These are phyloP conservation scores for Halictus rubicundus DNA, from an alignment of 1,140 invertebrate genomes.

Conservation along the genomic window DNA sequence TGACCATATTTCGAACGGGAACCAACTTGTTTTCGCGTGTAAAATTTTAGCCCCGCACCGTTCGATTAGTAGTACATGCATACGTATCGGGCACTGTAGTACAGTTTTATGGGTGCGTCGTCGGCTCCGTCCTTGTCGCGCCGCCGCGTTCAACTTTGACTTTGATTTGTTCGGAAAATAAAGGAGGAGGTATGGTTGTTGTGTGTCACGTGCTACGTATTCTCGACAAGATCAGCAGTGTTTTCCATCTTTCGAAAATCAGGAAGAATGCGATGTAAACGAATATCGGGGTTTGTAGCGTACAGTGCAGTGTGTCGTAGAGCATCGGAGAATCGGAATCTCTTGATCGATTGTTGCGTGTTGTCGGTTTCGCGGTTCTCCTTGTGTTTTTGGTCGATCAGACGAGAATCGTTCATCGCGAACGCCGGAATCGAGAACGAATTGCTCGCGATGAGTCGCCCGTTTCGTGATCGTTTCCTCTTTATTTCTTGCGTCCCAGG, in stretches of 20 bases:
- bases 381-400: constrained; percentile 15
- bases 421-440: neutral
- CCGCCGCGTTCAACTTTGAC: too few relatives aligned
- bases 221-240: constrained; percentile 2
- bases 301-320: neutral
- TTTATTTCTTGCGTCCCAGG: constrained; percentile 81
- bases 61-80: too few relatives aligned
- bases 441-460: constrained; percentile 38
- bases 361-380: neutral
- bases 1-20: too few relatives aligned
- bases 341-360: neutral
- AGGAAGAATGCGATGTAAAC: neutral
- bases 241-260: neutral
- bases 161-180: neutral
- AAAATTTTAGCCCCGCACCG: too few relatives aligned
- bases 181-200: constrained; percentile 14
- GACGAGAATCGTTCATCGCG: neutral
- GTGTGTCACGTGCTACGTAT: constrained; percentile 19
- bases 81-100: too few relatives aligned
- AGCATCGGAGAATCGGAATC: neutral
- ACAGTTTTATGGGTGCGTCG: too few relatives aligned
- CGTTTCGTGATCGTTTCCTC: constrained; percentile 49
- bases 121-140: neutral
- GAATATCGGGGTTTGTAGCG: neutral
- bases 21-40: too few relatives aligned